Evolutionary conservation across 2,797 vertebrate species (phyloP).

Genomic region (Oceanodroma leucorhoa): DNA sequence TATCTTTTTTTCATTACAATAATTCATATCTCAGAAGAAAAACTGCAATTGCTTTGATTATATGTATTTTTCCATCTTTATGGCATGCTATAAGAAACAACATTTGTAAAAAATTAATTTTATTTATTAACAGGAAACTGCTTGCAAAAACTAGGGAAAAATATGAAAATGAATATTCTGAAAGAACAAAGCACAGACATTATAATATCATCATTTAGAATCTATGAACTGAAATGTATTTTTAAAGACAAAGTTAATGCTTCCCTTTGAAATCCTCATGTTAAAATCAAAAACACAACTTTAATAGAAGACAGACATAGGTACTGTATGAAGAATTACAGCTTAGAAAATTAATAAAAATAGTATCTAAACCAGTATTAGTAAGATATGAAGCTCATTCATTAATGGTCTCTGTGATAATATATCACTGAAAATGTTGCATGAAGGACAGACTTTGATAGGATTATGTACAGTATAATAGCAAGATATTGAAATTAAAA

Average conservation of each 20-base stretch:
- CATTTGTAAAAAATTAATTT: constrained; percentile 46
- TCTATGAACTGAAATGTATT: constrained; percentile 69
- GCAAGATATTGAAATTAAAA: constrained; percentile 90
- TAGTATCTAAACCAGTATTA: constrained; percentile 91
- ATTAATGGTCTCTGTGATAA: constrained; percentile 88
- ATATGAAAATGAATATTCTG: constrained; percentile 56
- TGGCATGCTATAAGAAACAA: constrained; percentile 2
- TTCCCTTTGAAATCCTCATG: constrained; percentile 74
- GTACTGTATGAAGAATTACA: constrained; percentile 77
- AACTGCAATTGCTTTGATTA: constrained; percentile 46
- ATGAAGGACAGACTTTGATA: constrained; percentile 92
- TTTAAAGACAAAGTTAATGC: constrained; percentile 73
- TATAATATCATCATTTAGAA: constrained; percentile 68
- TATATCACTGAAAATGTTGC: constrained; percentile 91
- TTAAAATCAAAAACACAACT: constrained; percentile 80
- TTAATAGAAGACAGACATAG: constrained; percentile 78
- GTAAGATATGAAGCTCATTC: constrained; percentile 89
- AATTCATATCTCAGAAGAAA: constrained; percentile 41
- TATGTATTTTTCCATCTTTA: constrained; percentile 40
- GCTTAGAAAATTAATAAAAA: constrained; percentile 90
- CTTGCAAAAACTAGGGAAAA: constrained; percentile 54
- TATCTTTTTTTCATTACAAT: constrained; percentile 54
- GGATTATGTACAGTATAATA: constrained; percentile 90
- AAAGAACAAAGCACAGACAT: constrained; percentile 64
- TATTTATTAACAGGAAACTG: constrained; percentile 64